Percentiles rank a stretch among this genome's conserved stretches.
Conservation (phyloP, 1,140 invertebrate genomes). For the Papilio glaucus region DNA sequence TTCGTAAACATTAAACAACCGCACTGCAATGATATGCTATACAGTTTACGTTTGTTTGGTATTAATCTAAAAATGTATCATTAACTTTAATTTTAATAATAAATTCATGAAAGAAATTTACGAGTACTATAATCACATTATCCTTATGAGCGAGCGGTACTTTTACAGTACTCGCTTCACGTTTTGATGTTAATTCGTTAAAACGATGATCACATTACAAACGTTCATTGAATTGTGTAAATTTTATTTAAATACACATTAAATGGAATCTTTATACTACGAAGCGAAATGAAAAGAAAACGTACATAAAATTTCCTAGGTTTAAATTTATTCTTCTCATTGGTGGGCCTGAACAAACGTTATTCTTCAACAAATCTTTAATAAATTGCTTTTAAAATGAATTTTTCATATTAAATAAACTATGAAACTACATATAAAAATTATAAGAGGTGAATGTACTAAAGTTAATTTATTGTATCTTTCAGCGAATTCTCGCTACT, state of each 20-base stretch:
- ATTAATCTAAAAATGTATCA: not conserved
- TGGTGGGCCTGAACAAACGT: not conserved
- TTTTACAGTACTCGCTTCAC: slow-evolving; percentile 11
- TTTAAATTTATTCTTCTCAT: not conserved
- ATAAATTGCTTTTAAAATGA: too few relatives aligned
- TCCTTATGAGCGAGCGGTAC: not conserved
- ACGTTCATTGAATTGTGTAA: slow-evolving; percentile 17
- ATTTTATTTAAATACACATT: not conserved
- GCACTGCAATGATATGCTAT: too few relatives aligned
- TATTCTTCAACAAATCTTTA: not conserved
- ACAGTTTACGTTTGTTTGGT: not conserved
- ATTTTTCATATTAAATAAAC: too few relatives aligned
- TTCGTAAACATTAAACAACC: too few relatives aligned
- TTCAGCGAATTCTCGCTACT: too few relatives aligned
- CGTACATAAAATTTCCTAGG: not conserved
- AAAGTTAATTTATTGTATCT: too few relatives aligned
- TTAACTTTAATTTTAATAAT: too few relatives aligned
- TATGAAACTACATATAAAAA: too few relatives aligned
- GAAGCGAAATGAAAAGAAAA: not conserved
- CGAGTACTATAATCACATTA: too few relatives aligned
- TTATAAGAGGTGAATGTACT: too few relatives aligned
- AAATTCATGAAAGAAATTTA: too few relatives aligned
- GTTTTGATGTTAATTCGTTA: slow-evolving; percentile 21
- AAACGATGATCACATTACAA: slow-evolving; percentile 14
- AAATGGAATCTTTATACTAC: not conserved